Evolutionary conservation across 2,888 invertebrate species (phyloP).

Genomic region (Nipponacmea schrenckii): DNA sequence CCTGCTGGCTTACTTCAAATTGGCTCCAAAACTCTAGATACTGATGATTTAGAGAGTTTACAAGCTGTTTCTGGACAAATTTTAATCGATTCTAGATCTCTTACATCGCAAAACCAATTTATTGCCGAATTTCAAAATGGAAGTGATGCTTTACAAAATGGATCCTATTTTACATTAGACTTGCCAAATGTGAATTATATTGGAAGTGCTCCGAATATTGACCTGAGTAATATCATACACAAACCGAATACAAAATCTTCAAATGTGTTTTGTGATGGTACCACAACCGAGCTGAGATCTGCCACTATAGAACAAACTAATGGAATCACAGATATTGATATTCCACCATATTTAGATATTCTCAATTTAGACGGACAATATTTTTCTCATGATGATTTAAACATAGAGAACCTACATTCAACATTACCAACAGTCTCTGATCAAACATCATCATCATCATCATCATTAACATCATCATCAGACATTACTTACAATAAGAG

Average conservation of each 20-base stretch:
- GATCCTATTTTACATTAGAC: constrained; percentile 21
- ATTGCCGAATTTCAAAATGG: not conserved
- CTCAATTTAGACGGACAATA: not conserved
- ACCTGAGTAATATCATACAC: constrained; percentile 25
- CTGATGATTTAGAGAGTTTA: not conserved
- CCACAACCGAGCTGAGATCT: not conserved
- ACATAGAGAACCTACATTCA: not conserved
- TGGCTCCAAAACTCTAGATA: not conserved
- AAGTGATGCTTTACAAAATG: not conserved
- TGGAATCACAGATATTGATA: not conserved
- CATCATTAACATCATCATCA: too few species aligned
- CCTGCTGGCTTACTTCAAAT: not conserved
- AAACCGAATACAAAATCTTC: not conserved
- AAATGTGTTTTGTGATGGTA: not conserved
- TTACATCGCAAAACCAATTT: constrained; percentile 14
- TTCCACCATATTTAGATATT: constrained; percentile 4
- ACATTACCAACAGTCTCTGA: not conserved
- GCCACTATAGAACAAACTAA: not conserved
- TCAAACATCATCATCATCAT: not conserved
- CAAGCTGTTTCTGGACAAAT: not conserved
- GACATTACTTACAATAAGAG: too few species aligned
- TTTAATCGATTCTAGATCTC: not conserved
- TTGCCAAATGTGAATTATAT: constrained; percentile 40
- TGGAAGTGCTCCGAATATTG: constrained; percentile 40
- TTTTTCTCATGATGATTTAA: not conserved